Conservation (phyloP, 2,113 vertebrate genomes). For the Lophotis ruficrista region DNA sequence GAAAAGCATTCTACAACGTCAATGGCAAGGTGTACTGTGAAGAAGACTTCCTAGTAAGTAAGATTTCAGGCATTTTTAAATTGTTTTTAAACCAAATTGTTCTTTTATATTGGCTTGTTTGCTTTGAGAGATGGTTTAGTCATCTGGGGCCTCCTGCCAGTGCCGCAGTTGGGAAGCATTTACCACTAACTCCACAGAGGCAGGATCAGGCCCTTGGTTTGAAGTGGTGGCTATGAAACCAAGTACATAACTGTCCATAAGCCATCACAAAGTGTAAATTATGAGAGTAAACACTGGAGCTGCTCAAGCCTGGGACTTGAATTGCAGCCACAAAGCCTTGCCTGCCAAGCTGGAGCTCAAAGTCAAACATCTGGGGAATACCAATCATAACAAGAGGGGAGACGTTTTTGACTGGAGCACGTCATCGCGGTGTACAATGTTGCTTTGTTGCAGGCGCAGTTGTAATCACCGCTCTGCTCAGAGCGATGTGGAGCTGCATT, state of each 20-base stretch:
- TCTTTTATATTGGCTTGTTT: background rate
- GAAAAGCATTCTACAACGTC: constrained; percentile 98
- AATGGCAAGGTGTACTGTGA: constrained; percentile 98
- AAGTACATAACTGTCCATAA: background rate
- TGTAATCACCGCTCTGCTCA: background rate
- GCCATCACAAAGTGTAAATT: constrained; percentile 15
- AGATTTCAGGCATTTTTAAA: background rate
- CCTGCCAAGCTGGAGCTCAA: constrained; percentile 17
- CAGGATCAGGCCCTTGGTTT: background rate
- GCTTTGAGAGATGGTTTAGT: background rate
- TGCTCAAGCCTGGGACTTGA: constrained; percentile 7
- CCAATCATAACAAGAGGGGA: background rate
- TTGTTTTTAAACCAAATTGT: background rate
- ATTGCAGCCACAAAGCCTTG: background rate
- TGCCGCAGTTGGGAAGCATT: background rate
- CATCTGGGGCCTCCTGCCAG: background rate
- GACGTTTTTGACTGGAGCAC: background rate
- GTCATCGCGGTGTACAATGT: background rate
- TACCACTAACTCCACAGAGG: background rate
- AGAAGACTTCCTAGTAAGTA: constrained; percentile 97
- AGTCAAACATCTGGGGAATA: constrained; percentile 57
- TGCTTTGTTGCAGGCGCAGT: constrained; percentile 24
- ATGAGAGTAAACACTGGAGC: constrained; percentile 18
- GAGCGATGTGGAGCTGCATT: background rate
- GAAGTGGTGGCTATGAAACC: constrained; percentile 11